A percentile compares a stretch with the other conserved stretches of the same genome.
These are phyloP conservation scores for Takifugu ocellatus DNA, from an alignment of 2,797 vertebrate genomes.

Conservation along the genomic window DNA sequence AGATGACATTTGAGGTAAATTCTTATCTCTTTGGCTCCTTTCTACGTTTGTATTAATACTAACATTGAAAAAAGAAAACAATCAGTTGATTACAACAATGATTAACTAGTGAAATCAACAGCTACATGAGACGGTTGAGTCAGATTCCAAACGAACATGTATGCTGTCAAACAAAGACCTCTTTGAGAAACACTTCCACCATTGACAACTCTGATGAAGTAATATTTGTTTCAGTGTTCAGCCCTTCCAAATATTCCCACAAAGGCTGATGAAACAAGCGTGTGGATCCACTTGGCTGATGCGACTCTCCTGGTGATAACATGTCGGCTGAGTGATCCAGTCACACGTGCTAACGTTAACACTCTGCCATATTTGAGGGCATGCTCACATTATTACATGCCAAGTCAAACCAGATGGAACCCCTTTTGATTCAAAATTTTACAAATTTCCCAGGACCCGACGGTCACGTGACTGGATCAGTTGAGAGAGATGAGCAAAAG, in stretches of 20 bases:
- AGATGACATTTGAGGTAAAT: slow-evolving; percentile 34
- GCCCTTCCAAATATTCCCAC: background rate
- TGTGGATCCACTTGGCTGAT: background rate
- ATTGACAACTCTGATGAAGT: too few species aligned
- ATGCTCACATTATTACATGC: background rate
- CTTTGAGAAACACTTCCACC: background rate
- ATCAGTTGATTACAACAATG: background rate
- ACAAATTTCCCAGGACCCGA: too few species aligned
- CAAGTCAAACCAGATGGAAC: too few species aligned
- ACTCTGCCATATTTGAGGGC: background rate
- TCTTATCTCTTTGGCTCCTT: slow-evolving; percentile 43
- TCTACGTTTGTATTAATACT: slow-evolving; percentile 17
- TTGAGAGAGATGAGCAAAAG: background rate
- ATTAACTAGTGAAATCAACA: too few species aligned
- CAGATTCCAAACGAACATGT: slow-evolving; percentile 11
- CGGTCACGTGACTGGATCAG: background rate
- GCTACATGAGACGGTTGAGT: background rate
- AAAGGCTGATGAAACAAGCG: background rate
- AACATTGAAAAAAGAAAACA: background rate
- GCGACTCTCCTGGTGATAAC: background rate
- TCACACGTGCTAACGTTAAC: background rate
- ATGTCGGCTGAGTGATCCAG: background rate
- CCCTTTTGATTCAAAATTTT: background rate
- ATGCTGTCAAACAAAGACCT: slow-evolving; percentile 1
- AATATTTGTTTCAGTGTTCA: background rate